Evolutionary conservation across 1,140 invertebrate genomes (phyloP), one percentile per base, ranked within the genome.

Genomic region (Drosophila truncata): DNA sequence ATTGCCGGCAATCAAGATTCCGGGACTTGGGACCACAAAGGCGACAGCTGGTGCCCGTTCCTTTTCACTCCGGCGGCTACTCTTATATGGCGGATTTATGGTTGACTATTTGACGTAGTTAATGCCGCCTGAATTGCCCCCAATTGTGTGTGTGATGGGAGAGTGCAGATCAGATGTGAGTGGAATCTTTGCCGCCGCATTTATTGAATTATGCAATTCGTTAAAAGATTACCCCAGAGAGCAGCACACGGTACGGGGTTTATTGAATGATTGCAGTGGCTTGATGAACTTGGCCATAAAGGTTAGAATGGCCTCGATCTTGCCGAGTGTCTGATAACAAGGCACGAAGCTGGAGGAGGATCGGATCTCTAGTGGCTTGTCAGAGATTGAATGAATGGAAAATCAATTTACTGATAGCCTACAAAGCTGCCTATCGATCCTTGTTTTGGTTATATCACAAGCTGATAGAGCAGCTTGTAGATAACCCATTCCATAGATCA

Each of bases 171-270:
- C 49, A 50, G 33, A 59, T 57, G 41, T 10, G 33, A 27, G 58
- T 33, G 41, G 33, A 35, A 35, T 67, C 52, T 31, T 25, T 49
- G 46, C 37, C 67, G 49, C 31, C 41, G 66, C 79, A 87, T 82
- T 87, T 87, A 87, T 87, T 88, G 76, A 86, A 86, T 86, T 86
- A 86, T 86, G 83, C 83, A 86, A 86, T 86, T 86, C 80, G 83
- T 83, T 65, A 88, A 86, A 87, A 86, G 80, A 86, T 86, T 86
- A 86, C 79, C 49, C 47, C 57, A 37, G 18, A 65, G 76, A 66
- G 61, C 66, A n/a, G n/a, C 82, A 70, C 39, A 47, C 41, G 47
- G 52, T 78, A 69, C 41, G 31, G 50, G 50, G 61, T 86, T 86
- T 83, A 88, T 87, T 87, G 71, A 86, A 86, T 80, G 83, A 86